These are phyloP conservation scores for Pholis gunnellus DNA, from an alignment of 2,113 vertebrate genomes.

Conservation along the genomic window DNA sequence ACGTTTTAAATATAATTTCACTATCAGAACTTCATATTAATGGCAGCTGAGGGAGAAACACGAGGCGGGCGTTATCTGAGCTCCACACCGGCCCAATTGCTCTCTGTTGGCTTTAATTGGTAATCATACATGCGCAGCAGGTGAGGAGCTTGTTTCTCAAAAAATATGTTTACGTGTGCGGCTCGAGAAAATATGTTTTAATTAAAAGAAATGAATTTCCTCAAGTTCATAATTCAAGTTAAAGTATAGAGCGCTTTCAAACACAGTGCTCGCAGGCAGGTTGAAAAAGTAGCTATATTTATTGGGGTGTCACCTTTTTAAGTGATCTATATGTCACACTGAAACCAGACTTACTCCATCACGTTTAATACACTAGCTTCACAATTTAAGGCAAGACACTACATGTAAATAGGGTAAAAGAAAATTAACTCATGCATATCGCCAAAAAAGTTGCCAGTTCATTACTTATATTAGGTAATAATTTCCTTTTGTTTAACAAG, in stretches of 20 bases:
- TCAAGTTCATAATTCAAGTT: conserved; percentile 46
- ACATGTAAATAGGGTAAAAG: no score
- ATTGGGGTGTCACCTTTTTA: conserved; percentile 34
- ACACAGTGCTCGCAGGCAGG: not conserved
- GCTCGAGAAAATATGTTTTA: conserved; percentile 6
- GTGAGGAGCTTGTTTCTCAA: conserved; percentile 25
- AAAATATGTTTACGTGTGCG: conserved; percentile 21
- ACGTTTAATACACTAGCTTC: conserved; percentile 11
- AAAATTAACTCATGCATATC: no score
- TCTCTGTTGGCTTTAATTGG: conserved; percentile 52
- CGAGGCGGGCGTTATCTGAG: conserved; percentile 57
- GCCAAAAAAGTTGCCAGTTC: no score
- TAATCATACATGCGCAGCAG: conserved; percentile 36
- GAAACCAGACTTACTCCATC: conserved; percentile 6
- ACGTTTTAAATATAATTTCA: conserved; percentile 61
- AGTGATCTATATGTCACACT: conserved; percentile 27
- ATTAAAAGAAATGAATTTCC: conserved; percentile 40
- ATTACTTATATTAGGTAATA: no score
- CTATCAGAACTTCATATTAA: conserved; percentile 52
- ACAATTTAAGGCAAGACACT: not conserved
- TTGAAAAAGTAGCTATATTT: conserved; percentile 29
- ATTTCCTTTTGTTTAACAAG: not conserved
- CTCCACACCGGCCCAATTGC: conserved; percentile 39
- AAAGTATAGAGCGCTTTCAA: conserved; percentile 1
- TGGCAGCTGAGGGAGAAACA: conserved; percentile 46